Base-by-base conservation (phyloP, 2,113 vertebrate species). In the Macheiramphus alcinus region DNA sequence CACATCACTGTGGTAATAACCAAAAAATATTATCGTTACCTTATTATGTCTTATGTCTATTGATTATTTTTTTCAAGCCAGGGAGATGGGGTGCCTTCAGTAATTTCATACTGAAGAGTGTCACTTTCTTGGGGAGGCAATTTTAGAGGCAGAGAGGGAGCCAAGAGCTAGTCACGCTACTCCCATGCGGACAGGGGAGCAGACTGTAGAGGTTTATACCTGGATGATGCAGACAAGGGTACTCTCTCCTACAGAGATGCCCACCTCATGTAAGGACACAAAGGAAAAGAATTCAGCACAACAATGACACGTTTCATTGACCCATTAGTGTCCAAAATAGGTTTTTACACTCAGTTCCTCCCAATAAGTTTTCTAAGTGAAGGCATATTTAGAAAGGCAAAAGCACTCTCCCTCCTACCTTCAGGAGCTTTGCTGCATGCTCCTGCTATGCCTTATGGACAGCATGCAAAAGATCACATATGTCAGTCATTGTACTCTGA, bases 171-270 rank as follows among this genome's bases (percentile, higher is more conserved):
- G 10, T 34, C 11, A 12, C 1, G 2, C 18, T 48, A 18, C 18
- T 70, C 40, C 42, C 40, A 2, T 2, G 38, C 7, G 3, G 88
- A 66, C 0, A 2, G 6, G 29, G 23, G 38, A 72, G 53, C n/a
- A 63, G 16, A 43, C 43, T 61, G 31, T 5, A 58, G 62, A 81
- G 43, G 16, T 48, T 68, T 38, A 25, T 29, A 75, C 16, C 48
- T 70, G 78, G 31, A 26, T 58, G 74, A 85, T 61, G 43, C n/a
- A 93, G 36, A 53, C 13, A 58, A 66, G 45, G 52, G 62, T 65
- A 40, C 72, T n/a, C 25, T 65, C 34, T 83, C 75, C 80, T 45
- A 47, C 32, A 45, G 81, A 68, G 43, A 59, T 47, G 62, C 23
- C 53, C 4, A 5, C 18, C 31, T 82, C 31, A 31, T 42, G 9